phyloP scores from a whole-genome alignment of 2,797 vertebrate genomes.

The Myotis pilosus region DNA sequence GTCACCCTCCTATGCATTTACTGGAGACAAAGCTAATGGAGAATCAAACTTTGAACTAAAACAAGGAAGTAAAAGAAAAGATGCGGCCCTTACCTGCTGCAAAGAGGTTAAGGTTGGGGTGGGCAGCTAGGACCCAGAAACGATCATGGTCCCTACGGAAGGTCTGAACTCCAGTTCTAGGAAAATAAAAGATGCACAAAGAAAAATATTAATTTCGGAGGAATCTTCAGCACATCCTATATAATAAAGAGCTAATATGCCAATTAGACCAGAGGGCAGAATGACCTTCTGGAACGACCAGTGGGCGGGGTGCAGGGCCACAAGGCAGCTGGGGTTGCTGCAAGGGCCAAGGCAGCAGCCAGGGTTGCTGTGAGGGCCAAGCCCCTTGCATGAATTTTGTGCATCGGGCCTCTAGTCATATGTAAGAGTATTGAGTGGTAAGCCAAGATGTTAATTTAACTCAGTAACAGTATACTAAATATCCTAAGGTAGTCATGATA shows the following conservation, averaged over 20 bases:
- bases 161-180: slow-evolving; percentile 95
- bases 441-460: neutral
- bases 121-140: slow-evolving; percentile 97
- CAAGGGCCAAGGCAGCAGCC: too few species aligned
- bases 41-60: slow-evolving; percentile 20
- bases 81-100: slow-evolving; percentile 88
- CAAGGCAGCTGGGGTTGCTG: too few species aligned
- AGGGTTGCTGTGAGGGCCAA: too few species aligned
- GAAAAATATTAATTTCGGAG: neutral
- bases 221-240: neutral
- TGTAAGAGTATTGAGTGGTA: neutral
- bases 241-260: neutral
- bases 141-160: slow-evolving; percentile 97
- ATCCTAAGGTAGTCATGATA: neutral
- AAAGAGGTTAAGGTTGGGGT: slow-evolving; percentile 98
- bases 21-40: slow-evolving; percentile 9
- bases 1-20: neutral
- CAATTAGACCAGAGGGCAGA: too few species aligned
- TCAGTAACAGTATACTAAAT: neutral
- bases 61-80: neutral
- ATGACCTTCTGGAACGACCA: too few species aligned
- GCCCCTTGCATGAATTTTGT: too few species aligned
- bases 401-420: neutral
- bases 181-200: neutral
- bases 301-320: too few species aligned